A percentile compares a stretch with the other conserved stretches of the same genome.
Conservation (phyloP, 1,140 invertebrate species). For the Brachystomella parvula region DNA sequence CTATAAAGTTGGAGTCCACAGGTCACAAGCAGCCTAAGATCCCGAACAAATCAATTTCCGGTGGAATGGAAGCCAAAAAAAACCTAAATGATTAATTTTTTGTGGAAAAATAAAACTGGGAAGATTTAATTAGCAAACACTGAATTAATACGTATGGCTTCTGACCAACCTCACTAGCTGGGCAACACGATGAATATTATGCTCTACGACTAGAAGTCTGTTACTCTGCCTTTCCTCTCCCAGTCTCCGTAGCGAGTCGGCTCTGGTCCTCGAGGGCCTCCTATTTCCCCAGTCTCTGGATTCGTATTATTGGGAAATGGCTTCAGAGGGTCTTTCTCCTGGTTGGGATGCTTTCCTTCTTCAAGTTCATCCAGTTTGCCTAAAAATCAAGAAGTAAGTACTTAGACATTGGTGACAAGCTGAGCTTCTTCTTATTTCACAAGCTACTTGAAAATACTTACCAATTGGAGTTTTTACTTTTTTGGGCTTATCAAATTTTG, state of each 20-base stretch:
- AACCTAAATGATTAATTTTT: no score
- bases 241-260: constrained; percentile 98
- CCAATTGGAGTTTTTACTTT: neutral
- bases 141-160: no score
- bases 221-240: constrained; percentile 94
- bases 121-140: no score
- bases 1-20: constrained; percentile 2
- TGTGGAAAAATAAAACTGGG: no score
- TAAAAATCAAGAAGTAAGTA: constrained; percentile 34
- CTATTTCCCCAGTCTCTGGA: constrained; percentile 85
- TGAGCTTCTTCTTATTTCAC: no score
- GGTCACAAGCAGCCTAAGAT: neutral
- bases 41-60: no score
- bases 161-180: no score
- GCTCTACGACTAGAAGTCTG: constrained; percentile 95
- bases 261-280: constrained; percentile 91
- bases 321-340: constrained; percentile 76
- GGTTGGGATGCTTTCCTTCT: constrained; percentile 61
- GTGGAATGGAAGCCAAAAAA: no score
- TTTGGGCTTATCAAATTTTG: no score
- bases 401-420: neutral
- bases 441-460: neutral
- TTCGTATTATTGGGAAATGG: constrained; percentile 82
- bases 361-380: constrained; percentile 59
- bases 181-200: no score